Conservation (phyloP, 2,888 invertebrate species). For the Hirtodrosophila histrioides region DNA sequence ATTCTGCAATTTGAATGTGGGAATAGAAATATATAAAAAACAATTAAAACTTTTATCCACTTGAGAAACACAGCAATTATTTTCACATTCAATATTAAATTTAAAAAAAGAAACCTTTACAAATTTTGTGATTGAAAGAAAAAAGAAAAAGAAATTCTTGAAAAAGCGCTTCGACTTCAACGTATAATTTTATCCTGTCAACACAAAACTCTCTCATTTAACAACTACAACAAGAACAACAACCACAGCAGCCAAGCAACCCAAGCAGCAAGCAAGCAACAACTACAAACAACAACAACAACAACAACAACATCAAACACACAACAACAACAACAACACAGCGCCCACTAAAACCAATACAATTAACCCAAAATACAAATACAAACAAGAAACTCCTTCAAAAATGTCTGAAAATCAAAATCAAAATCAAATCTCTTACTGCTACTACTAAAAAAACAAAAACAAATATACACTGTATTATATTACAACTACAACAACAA, state of each 20-base stretch:
- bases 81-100: constrained; percentile 5
- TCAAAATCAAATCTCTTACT: constrained; percentile 23
- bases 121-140: constrained; percentile 12
- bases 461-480: constrained; percentile 56
- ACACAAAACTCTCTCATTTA: constrained; percentile 50
- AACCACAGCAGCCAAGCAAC: constrained; percentile 31
- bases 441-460: constrained; percentile 66
- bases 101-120: constrained; percentile 6
- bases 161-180: constrained; percentile 45
- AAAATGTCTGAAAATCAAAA: constrained; percentile 19
- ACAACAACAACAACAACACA: constrained; percentile 39
- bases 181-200: constrained; percentile 53
- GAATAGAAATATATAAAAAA: background rate
- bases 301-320: constrained; percentile 28
- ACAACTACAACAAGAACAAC: constrained; percentile 25
- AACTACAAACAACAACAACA: constrained; percentile 7
- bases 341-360: constrained; percentile 36
- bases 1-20: constrained; percentile 15
- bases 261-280: constrained; percentile 24
- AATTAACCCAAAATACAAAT: constrained; percentile 33
- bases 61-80: constrained; percentile 34
- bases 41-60: constrained; percentile 21
- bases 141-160: constrained; percentile 2
- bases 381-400: constrained; percentile 19
- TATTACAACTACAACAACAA: constrained; percentile 47